Base-by-base conservation (phyloP, 30 jellyfish, hydroid and myxozoan genomes). In the Calvadosia cruxmelitensis region DNA sequence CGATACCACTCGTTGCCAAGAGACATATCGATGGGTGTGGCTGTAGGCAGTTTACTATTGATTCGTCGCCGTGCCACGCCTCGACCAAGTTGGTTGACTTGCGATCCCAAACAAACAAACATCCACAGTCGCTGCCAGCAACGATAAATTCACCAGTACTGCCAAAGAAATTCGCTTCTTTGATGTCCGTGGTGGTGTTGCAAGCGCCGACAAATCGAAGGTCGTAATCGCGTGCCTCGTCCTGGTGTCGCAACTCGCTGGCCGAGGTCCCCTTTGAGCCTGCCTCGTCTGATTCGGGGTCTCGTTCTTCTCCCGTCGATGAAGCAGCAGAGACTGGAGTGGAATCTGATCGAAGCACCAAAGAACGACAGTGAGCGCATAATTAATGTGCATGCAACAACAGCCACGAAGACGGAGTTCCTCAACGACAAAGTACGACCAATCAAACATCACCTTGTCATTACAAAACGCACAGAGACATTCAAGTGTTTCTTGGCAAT, bases 121-220 rank as follows among this genome's bases (percentile, higher is more conserved):
- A 80, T 0, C 97, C 97, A 67, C 97, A 88, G 68, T 88, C 97
- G 74, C 97, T 88, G 53, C 97, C 97, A 0, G 97, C 97, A 20
- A 80, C 93, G 29, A 88, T 68, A 48, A 75, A 88, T 57, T 88
- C 94, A 12, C 93, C 94, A 69, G 76, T 53, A 29, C 64, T 52
- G 2, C 97, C 97, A 66, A 88, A 88, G 79, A 70, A 88, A 61
- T 65, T 83, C 53, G 97, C 97, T 70, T 88, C 97, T 51, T 88
- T 88, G 64, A 88, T 88, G 63, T 88, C 97, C 15, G 97, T 88
- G 5, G 97, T 88, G 29, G 94, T 88, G 63, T 88, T 88, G 71
- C 94, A 87, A 23, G 97, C 92, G 63, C 97, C 97, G 29, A 87
- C 94, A 71, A 87, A 81, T 24, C 97, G 83, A 20, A 50, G 72